phyloP scores from a whole-genome alignment of 2,113 vertebrate species.

The Natator depressus region DNA sequence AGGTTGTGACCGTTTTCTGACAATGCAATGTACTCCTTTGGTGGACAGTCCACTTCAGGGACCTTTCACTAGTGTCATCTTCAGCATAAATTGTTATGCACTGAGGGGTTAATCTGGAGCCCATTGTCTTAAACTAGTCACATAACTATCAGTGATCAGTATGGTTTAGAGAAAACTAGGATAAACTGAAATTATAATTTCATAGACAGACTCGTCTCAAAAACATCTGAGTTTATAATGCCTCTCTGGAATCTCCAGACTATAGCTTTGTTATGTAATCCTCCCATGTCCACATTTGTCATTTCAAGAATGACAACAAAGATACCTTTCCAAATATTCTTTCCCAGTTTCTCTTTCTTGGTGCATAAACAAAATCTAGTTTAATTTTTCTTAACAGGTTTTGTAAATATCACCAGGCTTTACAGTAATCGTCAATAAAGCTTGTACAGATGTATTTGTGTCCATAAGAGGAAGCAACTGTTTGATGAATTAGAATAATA shows the following conservation, averaged over 20 bases:
- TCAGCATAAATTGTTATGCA: not conserved
- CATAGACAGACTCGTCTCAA: not conserved
- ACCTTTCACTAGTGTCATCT: not conserved
- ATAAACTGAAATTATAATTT: not conserved
- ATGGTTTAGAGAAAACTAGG: not conserved
- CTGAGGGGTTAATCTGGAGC: not conserved
- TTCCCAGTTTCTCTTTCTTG: not conserved
- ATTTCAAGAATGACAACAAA: conserved; percentile 25
- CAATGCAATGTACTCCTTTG: not conserved
- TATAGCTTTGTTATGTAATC: not conserved
- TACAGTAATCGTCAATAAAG: conserved; percentile 42
- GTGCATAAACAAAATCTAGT: conserved; percentile 27
- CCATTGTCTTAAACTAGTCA: not conserved
- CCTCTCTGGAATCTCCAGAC: not conserved
- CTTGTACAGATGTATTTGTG: conserved; percentile 52
- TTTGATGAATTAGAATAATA: conserved; percentile 64
- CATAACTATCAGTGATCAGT: not conserved
- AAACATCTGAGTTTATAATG: not conserved
- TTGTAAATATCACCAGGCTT: conserved; percentile 58
- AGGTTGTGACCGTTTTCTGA: not conserved
- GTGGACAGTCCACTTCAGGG: not conserved
- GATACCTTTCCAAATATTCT: conserved; percentile 1
- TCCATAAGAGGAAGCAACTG: conserved; percentile 50
- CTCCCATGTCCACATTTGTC: not conserved
- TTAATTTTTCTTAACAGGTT: conserved; percentile 59